Conservation (phyloP, 2,797 vertebrate species). For the Pipistrellus nathusii region DNA sequence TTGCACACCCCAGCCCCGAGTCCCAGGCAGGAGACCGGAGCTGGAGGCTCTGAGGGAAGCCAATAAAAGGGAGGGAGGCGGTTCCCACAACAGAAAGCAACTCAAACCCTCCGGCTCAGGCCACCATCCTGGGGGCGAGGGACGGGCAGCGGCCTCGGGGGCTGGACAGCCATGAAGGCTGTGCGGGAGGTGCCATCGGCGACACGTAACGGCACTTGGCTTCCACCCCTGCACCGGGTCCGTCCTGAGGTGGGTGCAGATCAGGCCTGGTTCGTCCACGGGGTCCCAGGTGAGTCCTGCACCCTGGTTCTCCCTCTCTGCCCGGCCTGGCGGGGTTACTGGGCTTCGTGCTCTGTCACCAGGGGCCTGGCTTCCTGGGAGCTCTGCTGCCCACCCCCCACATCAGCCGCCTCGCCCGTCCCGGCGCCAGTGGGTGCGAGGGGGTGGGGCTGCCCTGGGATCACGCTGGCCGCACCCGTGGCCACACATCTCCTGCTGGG, state of each 20-base stretch:
- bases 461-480: neutral
- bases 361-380: neutral
- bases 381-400: neutral
- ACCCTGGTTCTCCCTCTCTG: neutral
- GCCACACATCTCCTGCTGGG: neutral
- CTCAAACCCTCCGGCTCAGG: neutral
- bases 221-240: neutral
- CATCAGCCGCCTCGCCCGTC: accelerated
- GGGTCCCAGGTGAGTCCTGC: neutral
- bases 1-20: neutral
- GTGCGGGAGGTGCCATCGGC: accelerated
- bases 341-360: neutral
- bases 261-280: neutral
- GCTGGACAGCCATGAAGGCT: neutral
- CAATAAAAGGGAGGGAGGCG: neutral
- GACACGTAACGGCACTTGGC: neutral
- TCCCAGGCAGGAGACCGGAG: neutral
- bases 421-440: neutral
- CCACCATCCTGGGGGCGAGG: accelerated
- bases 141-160: no score
- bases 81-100: neutral
- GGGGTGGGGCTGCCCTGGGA: accelerated
- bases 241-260: neutral
- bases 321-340: neutral
- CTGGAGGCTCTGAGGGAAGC: neutral